Evolutionary conservation across 2,113 vertebrate species (phyloP).

Genomic region (Burhinus bistriatus): DNA sequence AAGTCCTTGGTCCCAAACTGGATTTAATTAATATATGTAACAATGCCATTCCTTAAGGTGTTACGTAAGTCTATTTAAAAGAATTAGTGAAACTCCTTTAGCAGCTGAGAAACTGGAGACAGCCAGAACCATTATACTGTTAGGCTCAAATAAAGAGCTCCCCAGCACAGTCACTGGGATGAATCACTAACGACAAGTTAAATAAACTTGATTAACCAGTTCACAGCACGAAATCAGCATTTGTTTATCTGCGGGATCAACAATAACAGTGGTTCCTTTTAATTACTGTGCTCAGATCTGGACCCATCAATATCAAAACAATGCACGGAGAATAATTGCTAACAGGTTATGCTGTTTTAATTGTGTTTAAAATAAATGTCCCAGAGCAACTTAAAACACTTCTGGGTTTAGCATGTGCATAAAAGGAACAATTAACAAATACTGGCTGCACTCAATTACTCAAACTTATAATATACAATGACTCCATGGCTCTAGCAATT

Average conservation of each 20-base stretch:
- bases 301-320: conserved; percentile 47
- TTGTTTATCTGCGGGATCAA: conserved; percentile 46
- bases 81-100: background rate
- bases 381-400: background rate
- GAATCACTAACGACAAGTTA: conserved; percentile 30
- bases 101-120: background rate
- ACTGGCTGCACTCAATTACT: background rate
- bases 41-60: background rate
- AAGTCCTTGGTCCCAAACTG: background rate
- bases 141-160: background rate
- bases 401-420: background rate
- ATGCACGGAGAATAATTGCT: background rate
- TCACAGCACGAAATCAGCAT: background rate
- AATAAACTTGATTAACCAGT: conserved; percentile 56
- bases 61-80: background rate
- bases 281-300: conserved; percentile 41
- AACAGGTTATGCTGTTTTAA: conserved; percentile 30
- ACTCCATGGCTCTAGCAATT: background rate
- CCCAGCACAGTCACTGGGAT: conserved; percentile 1
- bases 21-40: background rate
- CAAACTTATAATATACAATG: background rate
- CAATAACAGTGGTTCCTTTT: conserved; percentile 41
- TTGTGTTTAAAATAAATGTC: conserved; percentile 40
- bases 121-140: background rate
- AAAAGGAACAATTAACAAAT: conserved; percentile 36